Base-by-base conservation (phyloP, 53 echinoderm and acorn worm species). In the Astropecten irregularis region DNA sequence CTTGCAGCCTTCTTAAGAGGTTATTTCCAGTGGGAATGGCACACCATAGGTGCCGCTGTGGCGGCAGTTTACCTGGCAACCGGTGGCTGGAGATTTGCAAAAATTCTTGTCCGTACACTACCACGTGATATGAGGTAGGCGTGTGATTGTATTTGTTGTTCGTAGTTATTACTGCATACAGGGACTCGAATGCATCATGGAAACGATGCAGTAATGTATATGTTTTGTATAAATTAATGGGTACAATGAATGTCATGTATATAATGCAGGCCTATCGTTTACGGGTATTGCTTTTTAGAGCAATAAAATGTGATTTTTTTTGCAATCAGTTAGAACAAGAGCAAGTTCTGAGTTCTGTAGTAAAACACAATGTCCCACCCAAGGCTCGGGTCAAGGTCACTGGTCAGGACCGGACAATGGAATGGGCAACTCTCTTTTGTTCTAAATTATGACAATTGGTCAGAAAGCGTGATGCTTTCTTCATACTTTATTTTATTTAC, bases 41-140 rank as follows among this genome's bases (percentile, higher is more conserved):
- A 82, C 82, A 83, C 77, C 2, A 63, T 91, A 16, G 70, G 84
- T 2, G 68, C 64, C 35, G 77, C 73, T 14, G 76, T 89, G 18
- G 85, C 86, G 47, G 68, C 85, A 5, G 83, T 87, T 0, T 93
- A 96, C 49, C 59, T 93, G 42, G 88, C 81, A 33, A 93, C 93
- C 2, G 95, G 95, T 11, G 93, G 96, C 26, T 96, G 96, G 96
- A 60, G 73, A 29, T 96, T 90, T 68, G 74, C 89, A 9, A 81
- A 84, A 68, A 69, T 93, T 76, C 64, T 88, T 13, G 46, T 89
- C 13, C 86, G 60, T 13, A 96, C 96, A 68, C 27, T 93, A 0
- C 96, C 96, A 68, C 87, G 96, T 82, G 96, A 96, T 85, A 33
- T 73, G 0, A 60, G 73, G 96, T 96, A 76, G 84, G 92, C 56